Evolutionary conservation across 2,113 vertebrate species (phyloP).

Genomic region (Anolis carolinensis): DNA sequence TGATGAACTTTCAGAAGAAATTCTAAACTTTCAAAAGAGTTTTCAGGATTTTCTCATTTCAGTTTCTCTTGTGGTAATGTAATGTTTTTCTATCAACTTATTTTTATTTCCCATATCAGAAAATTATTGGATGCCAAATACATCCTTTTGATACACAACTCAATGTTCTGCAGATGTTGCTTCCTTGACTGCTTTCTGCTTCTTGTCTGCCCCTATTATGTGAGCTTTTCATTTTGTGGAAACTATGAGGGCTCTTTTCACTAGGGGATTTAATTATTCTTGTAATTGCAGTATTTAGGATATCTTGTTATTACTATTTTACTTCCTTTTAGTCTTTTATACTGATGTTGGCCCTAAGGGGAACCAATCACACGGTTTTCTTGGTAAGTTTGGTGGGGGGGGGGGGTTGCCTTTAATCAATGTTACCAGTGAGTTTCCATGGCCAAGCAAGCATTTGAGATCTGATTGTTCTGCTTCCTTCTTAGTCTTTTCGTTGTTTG

Average conservation of each 20-base stretch:
- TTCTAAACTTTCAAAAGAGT: neutral
- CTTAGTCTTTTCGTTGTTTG: neutral
- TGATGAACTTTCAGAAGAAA: neutral
- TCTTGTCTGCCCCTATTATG: neutral
- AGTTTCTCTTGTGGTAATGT: neutral
- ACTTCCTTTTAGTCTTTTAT: too few relatives aligned
- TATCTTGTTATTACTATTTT: neutral
- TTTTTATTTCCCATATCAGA: neutral
- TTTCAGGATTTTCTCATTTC: slow-evolving; percentile 16
- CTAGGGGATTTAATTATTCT: neutral
- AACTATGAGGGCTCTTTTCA: neutral
- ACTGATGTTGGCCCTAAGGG: too few relatives aligned
- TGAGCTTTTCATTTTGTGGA: neutral
- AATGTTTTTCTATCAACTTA: neutral
- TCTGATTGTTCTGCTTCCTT: neutral
- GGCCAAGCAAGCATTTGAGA: too few relatives aligned
- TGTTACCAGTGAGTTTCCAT: too few relatives aligned
- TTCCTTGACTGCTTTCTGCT: neutral
- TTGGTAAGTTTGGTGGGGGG: too few relatives aligned
- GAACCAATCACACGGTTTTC: too few relatives aligned
- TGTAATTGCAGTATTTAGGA: neutral
- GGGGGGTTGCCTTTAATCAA: too few relatives aligned
- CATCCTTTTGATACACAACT: neutral
- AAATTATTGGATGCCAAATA: neutral
- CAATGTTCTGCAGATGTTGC: neutral